phyloP scores from a whole-genome alignment of 2,113 vertebrate species.

The Cheilinus undulatus region DNA sequence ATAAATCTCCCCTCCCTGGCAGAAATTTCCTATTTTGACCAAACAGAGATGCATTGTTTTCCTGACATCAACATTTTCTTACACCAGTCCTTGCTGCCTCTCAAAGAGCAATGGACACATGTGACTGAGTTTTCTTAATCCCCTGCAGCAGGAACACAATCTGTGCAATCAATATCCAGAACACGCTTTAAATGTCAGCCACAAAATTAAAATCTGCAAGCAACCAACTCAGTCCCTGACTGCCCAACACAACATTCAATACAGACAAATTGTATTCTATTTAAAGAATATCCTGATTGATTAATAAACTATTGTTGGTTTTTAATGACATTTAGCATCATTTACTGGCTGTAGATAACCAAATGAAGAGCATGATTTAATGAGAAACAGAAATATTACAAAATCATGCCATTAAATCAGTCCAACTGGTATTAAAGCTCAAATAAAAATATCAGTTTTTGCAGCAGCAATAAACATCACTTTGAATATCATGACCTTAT shows the following conservation, averaged over 20 bases:
- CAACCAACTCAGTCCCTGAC: background rate
- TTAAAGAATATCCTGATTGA: background rate
- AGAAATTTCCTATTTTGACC: conserved; percentile 8
- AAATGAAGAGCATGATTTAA: background rate
- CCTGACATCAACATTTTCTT: background rate
- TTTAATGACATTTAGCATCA: background rate
- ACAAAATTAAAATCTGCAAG: conserved; percentile 6
- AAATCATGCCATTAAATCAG: no score
- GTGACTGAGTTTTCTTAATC: conserved; percentile 27
- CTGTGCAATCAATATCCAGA: conserved; percentile 29
- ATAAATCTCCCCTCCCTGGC: background rate
- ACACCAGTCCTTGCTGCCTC: conserved; percentile 3
- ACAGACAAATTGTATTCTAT: background rate
- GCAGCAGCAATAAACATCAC: no score
- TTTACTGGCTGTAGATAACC: background rate
- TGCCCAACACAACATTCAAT: background rate
- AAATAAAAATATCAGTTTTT: no score
- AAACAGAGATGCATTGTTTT: background rate
- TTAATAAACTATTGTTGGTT: background rate
- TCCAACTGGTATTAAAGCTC: no score
- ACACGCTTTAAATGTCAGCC: conserved; percentile 31
- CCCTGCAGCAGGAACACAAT: conserved; percentile 32
- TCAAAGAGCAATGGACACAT: background rate
- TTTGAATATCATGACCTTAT: no score
- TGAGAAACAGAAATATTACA: no score